Conservation (phyloP, 2,888 invertebrate genomes). For the Craniophora ligustri region DNA sequence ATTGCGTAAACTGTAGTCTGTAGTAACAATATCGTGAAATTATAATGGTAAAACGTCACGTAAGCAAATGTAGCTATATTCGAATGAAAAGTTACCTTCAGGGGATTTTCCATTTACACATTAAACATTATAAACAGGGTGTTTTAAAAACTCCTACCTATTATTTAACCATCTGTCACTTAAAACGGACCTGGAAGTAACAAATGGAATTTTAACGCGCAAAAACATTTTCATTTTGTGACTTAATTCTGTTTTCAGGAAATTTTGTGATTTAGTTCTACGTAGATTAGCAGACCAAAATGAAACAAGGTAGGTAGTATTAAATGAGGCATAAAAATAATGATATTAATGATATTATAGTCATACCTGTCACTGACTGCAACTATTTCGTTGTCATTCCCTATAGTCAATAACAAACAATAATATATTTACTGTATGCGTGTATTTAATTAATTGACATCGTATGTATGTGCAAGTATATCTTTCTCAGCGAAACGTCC, state of each 20-base stretch:
- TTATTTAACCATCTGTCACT: constrained; percentile 14
- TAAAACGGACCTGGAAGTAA: constrained; percentile 45
- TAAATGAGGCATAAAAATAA: not conserved
- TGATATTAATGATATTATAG: no score
- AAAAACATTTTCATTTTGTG: constrained; percentile 17
- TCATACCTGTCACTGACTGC: no score
- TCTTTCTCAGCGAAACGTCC: no score
- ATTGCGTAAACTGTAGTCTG: constrained; percentile 21
- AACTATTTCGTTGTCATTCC: no score
- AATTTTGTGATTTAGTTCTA: constrained; percentile 31
- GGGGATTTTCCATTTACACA: constrained; percentile 67
- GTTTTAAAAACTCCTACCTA: constrained; percentile 32
- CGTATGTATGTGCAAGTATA: no score
- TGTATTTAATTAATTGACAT: no score
- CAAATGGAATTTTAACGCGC: constrained; percentile 44
- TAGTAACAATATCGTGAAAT: constrained; percentile 53
- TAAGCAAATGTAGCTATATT: constrained; percentile 55
- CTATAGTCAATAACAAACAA: no score
- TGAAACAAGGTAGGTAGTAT: constrained; percentile 12
- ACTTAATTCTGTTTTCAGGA: constrained; percentile 8
- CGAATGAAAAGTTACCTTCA: constrained; percentile 65
- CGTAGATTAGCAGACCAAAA: constrained; percentile 1
- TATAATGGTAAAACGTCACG: constrained; percentile 58
- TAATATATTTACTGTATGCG: no score
- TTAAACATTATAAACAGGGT: constrained; percentile 38